phyloP scores from a whole-genome alignment of 1,140 invertebrate genomes.

The Caenorhabditis inopinata region DNA sequence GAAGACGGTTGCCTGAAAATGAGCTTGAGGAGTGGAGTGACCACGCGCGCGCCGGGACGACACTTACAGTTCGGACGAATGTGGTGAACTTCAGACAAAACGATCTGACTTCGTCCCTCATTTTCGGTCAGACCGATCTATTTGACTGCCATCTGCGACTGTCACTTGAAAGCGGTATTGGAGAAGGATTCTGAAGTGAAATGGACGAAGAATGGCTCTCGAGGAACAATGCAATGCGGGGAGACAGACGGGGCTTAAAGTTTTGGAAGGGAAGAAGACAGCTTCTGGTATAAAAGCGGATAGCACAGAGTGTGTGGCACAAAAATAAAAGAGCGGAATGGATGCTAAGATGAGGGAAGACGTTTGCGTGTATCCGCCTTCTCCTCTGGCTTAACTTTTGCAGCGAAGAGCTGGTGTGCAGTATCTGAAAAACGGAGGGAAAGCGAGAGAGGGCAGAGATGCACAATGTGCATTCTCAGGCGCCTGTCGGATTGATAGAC shows the following conservation, averaged over 20 bases:
- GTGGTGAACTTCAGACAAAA: slow-evolving; percentile 56
- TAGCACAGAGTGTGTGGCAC: neutral
- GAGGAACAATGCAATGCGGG: neutral
- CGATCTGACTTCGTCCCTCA: slow-evolving; percentile 62
- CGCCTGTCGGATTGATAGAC: neutral
- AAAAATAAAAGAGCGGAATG: too few species aligned
- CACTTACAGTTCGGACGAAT: slow-evolving; percentile 53
- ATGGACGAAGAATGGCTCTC: neutral
- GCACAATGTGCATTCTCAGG: neutral
- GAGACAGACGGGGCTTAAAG: neutral
- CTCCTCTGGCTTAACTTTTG: slow-evolving; percentile 15
- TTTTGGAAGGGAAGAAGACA: neutral
- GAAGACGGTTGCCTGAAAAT: slow-evolving; percentile 66
- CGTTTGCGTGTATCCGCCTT: slow-evolving; percentile 25
- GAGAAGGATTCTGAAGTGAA: neutral
- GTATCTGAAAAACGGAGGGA: too few species aligned
- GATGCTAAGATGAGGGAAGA: neutral
- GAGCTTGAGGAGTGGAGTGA: neutral
- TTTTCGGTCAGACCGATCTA: slow-evolving; percentile 35
- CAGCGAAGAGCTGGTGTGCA: too few species aligned
- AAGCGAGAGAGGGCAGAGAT: neutral
- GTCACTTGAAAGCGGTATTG: too few species aligned
- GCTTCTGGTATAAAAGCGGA: neutral
- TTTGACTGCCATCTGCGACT: neutral
- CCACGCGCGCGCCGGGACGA: too few species aligned